A percentile compares a stretch with the other conserved stretches of the same genome.
Evolutionary conservation across 1,140 invertebrate species (phyloP).

Genomic region (Leptestheria dahalacensis): DNA sequence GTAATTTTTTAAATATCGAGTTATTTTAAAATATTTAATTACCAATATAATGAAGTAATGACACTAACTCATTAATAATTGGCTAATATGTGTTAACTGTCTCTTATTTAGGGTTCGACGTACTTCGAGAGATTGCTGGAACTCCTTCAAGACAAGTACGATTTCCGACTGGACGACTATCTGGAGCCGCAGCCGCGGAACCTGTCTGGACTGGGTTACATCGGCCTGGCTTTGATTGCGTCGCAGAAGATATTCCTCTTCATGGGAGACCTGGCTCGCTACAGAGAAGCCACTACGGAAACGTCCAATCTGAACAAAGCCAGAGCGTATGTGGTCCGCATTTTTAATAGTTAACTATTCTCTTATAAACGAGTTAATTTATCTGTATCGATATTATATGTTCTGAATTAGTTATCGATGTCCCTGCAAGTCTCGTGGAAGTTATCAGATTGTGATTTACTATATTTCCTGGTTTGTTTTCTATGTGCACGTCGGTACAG

Average conservation of each 20-base stretch:
- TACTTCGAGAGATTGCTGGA: slow-evolving; percentile 64
- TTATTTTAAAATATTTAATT: too few species aligned
- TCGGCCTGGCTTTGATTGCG: slow-evolving; percentile 61
- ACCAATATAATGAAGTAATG: too few species aligned
- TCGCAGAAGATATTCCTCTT: slow-evolving; percentile 75
- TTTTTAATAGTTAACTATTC: not conserved
- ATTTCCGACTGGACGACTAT: slow-evolving; percentile 51
- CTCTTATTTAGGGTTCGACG: slow-evolving; percentile 37
- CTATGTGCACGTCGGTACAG: too few species aligned
- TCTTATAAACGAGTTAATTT: too few species aligned
- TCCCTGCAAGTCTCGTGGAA: too few species aligned
- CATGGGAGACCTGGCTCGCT: slow-evolving; percentile 78
- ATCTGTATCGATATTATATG: too few species aligned
- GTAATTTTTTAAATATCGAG: too few species aligned
- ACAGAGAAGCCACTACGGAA: slow-evolving; percentile 62
- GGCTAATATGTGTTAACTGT: too few species aligned
- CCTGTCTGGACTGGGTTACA: slow-evolving; percentile 44
- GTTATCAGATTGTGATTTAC: too few species aligned
- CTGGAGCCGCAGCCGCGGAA: slow-evolving; percentile 32
- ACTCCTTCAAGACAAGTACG: slow-evolving; percentile 52
- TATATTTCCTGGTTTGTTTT: slow-evolving; percentile 15
- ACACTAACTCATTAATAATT: too few species aligned
- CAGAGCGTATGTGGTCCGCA: slow-evolving; percentile 37
- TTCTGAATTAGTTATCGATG: too few species aligned
- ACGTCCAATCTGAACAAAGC: slow-evolving; percentile 72